Percentiles rank a stretch among this genome's conserved stretches.
These are phyloP conservation scores for Cryptoblepharus egeriae DNA, from an alignment of 2,797 vertebrate genomes.

Conservation along the genomic window DNA sequence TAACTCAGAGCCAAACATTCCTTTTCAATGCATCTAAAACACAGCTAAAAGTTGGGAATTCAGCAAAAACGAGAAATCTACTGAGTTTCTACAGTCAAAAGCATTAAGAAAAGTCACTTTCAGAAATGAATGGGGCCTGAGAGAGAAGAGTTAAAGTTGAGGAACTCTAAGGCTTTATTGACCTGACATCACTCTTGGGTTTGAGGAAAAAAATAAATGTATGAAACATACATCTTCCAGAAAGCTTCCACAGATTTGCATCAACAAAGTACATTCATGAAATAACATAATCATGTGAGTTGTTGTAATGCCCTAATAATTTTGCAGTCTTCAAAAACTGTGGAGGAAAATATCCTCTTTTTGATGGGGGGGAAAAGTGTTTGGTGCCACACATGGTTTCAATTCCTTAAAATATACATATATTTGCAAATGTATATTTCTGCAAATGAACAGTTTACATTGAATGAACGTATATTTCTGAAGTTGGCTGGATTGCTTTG, in stretches of 20 bases:
- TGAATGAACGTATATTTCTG: constrained; percentile 29
- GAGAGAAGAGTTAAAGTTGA: constrained; percentile 47
- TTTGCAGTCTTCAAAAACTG: constrained; percentile 49
- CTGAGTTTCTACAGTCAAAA: background rate
- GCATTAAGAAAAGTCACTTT: background rate
- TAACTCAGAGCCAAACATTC: constrained; percentile 13
- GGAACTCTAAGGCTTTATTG: constrained; percentile 64
- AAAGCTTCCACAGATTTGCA: constrained; percentile 61
- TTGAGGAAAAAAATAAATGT: constrained; percentile 65
- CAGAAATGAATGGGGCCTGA: constrained; percentile 12
- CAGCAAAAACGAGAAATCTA: background rate
- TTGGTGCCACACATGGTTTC: constrained; percentile 3
- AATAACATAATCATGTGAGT: constrained; percentile 66
- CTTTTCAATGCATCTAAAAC: background rate
- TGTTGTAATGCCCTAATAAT: constrained; percentile 47
- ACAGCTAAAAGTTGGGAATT: background rate
- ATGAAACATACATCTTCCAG: constrained; percentile 53
- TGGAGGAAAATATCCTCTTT: constrained; percentile 41
- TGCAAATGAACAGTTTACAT: too few relatives aligned
- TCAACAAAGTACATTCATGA: constrained; percentile 69
- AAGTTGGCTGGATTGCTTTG: background rate
- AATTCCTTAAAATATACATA: constrained; percentile 21
- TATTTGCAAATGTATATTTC: constrained; percentile 31
- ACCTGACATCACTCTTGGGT: constrained; percentile 43
- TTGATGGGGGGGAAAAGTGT: constrained; percentile 2